A percentile compares a stretch with the other conserved stretches of the same genome.
Evolutionary conservation across 2,113 vertebrate genomes (phyloP).

Genomic region (Miniopterus natalensis): DNA sequence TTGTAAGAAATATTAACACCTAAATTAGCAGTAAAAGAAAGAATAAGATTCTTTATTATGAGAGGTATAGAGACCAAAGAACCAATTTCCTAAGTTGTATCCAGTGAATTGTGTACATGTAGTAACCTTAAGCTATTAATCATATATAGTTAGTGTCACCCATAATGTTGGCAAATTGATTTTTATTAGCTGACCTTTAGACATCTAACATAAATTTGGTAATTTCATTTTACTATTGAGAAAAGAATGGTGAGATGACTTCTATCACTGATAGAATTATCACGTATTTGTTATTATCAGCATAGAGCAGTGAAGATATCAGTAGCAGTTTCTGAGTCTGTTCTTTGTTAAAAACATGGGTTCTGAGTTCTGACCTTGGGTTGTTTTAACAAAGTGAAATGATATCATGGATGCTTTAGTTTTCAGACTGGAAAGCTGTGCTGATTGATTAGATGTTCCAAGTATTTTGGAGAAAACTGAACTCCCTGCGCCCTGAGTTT

Average conservation of each 20-base stretch:
- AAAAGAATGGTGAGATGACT: neutral
- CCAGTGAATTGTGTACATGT: neutral
- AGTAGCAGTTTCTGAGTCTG: neutral
- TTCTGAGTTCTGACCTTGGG: constrained; percentile 7
- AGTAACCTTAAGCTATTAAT: neutral
- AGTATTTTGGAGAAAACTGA: constrained; percentile 44
- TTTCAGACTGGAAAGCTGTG: constrained; percentile 16
- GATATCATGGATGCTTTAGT: neutral
- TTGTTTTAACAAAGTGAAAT: constrained; percentile 27
- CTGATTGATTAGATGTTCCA: constrained; percentile 9
- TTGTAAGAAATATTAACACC: neutral
- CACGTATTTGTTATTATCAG: neutral
- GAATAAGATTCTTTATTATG: neutral
- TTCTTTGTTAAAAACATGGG: neutral
- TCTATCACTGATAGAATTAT: neutral
- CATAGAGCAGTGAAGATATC: neutral
- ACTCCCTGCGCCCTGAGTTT: neutral
- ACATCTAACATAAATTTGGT: neutral
- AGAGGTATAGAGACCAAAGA: neutral
- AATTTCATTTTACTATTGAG: neutral
- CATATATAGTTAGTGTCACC: neutral
- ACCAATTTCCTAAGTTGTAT: neutral
- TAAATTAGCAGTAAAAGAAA: neutral
- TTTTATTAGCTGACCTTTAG: neutral
- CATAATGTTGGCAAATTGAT: neutral